phyloP scores from a whole-genome alignment of 2,888 invertebrate genomes.

The Atrina japonica region DNA sequence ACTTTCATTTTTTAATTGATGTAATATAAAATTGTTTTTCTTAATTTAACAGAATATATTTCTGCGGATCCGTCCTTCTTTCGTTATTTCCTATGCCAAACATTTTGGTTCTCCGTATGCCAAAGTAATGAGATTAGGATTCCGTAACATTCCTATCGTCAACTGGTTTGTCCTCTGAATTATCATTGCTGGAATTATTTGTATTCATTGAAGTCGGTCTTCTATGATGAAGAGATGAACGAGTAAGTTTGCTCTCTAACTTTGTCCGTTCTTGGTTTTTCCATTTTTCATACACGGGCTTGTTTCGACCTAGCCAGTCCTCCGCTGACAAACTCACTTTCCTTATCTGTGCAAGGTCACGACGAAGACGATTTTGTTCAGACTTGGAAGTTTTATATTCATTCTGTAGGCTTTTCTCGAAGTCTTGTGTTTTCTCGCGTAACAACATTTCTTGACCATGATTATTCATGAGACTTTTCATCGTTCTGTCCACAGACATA shows the following conservation, averaged over 20 bases:
- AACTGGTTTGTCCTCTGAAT: no score
- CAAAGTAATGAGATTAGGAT: no score
- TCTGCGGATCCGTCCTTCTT: no score
- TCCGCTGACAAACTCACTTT: constrained; percentile 3
- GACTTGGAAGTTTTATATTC: not conserved
- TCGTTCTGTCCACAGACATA: constrained; percentile 20
- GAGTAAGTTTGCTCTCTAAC: constrained; percentile 3
- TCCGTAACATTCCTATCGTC: no score
- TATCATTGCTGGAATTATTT: no score
- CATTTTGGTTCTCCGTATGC: no score
- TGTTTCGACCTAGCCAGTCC: constrained; percentile 12
- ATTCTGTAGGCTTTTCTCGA: constrained; percentile 7
- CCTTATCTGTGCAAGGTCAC: not conserved
- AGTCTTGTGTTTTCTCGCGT: constrained; percentile 15
- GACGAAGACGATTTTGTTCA: constrained; percentile 7
- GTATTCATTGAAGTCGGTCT: no score
- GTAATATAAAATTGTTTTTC: no score
- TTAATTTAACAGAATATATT: no score
- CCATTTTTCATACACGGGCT: constrained; percentile 4
- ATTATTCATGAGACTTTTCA: constrained; percentile 18
- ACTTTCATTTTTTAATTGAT: no score
- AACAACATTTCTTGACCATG: constrained; percentile 18
- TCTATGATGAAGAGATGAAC: not conserved
- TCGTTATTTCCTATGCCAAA: no score
- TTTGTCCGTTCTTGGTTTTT: constrained; percentile 13